Evolutionary conservation across 35 echinoderm and acorn worm species (phyloP).

Genomic region (Apostichopus californicus): DNA sequence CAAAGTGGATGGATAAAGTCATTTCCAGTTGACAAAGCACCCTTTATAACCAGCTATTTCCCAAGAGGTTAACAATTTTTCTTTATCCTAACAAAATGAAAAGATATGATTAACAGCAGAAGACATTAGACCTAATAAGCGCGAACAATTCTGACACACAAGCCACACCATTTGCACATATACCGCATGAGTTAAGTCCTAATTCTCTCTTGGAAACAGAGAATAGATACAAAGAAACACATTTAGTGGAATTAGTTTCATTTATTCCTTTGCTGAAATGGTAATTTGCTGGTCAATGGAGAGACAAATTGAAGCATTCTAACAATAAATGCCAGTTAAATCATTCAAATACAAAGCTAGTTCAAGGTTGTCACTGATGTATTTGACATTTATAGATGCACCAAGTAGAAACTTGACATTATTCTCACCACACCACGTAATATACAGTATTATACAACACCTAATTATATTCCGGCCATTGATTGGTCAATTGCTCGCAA

Average conservation of each 20-base stretch:
- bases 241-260: neutral
- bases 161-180: neutral
- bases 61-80: neutral
- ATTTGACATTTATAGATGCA: too few relatives aligned
- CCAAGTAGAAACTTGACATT: too few relatives aligned
- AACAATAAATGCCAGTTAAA: neutral
- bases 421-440: too few relatives aligned
- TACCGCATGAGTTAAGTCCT: neutral
- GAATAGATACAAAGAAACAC: neutral
- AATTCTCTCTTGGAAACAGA: neutral
- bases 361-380: too few relatives aligned
- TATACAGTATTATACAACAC: too few relatives aligned
- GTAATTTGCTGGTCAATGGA: neutral
- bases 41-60: too few relatives aligned
- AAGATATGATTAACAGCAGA: neutral
- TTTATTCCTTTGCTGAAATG: neutral
- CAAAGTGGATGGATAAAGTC: too few relatives aligned
- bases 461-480: too few relatives aligned
- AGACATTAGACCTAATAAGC: neutral
- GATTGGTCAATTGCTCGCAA: too few relatives aligned
- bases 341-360: too few relatives aligned
- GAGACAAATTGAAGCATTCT: neutral
- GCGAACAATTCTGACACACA: neutral
- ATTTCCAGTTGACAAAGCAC: too few relatives aligned
- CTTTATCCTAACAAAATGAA: neutral